Percentiles rank a stretch among this genome's conserved stretches.
Evolutionary conservation across 1,140 invertebrate species (phyloP).

Genomic region (Diabrotica virgifera): DNA sequence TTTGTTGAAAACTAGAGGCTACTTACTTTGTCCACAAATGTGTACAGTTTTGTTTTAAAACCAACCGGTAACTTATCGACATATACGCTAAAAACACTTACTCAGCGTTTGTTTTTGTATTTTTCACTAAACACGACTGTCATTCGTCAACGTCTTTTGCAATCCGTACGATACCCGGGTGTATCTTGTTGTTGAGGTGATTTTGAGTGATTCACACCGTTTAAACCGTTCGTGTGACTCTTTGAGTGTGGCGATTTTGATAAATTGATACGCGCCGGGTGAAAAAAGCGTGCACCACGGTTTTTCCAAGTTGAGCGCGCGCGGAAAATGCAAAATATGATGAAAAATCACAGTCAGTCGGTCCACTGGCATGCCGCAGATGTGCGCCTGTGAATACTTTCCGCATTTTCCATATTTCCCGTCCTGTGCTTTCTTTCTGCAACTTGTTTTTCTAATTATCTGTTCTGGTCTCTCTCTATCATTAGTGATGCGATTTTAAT

Average conservation of each 20-base stretch:
- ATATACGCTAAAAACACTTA: no score
- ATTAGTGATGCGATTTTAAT: slow-evolving; percentile 33
- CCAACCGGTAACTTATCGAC: no score
- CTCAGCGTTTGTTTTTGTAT: not conserved
- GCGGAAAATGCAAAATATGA: slow-evolving; percentile 35
- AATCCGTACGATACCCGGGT: not conserved
- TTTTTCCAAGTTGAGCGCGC: slow-evolving; percentile 23
- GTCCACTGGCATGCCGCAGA: slow-evolving; percentile 45
- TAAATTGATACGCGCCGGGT: slow-evolving; percentile 17
- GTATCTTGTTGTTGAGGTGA: slow-evolving; percentile 7
- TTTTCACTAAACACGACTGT: slow-evolving; percentile 1
- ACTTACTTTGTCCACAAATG: no score
- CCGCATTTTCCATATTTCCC: slow-evolving; percentile 31
- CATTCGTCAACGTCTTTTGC: not conserved
- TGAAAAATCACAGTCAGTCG: slow-evolving; percentile 43
- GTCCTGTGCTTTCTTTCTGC: slow-evolving; percentile 34
- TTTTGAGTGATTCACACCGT: slow-evolving; percentile 22
- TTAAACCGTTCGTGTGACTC: slow-evolving; percentile 23
- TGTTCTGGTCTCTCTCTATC: slow-evolving; percentile 27
- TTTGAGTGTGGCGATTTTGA: slow-evolving; percentile 19
- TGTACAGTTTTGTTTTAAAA: no score
- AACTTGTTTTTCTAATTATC: slow-evolving; percentile 41
- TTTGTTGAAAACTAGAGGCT: no score
- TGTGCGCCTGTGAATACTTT: slow-evolving; percentile 38
- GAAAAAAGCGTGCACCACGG: slow-evolving; percentile 17